Evolutionary conservation across 2,113 vertebrate species (phyloP), one percentile per base, ranked within the genome.

Genomic region (Actenoides hombroni): DNA sequence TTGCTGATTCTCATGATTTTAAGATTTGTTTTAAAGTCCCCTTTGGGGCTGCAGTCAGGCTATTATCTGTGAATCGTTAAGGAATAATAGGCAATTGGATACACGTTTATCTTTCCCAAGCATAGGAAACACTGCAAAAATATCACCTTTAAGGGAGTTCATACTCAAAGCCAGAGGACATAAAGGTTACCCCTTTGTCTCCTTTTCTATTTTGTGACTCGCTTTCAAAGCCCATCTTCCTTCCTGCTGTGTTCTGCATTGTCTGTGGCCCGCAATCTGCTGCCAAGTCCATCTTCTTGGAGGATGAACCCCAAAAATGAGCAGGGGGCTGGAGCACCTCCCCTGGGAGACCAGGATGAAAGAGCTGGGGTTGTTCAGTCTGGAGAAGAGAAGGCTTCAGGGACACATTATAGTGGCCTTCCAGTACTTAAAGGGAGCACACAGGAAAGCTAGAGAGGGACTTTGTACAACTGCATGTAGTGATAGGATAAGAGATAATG

Each of bases 1-100:
- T 94, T 94, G 56, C 84, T 86, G 92, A 93, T 71, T 88, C 63
- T 83, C 82, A 74, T 61, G 63, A 51, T 90, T 86, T 70, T 42
- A 25, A 87, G 37, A 57, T 88, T 88, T 80, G 63, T 73, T 90
- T 95, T 84, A 64, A 95, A 46, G 24, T 71, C 74, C 35, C 64
- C 33, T 84, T 83, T 89, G 67, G 49, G 91, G 49, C 35, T 93
- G 65, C 29, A 95, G 69, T 56, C 56, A 87, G 64, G 74, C 65
- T 77, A 24, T 92, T 88, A 76, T 71, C 83, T 75, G 67, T 76
- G 70, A 90, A 76, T 71, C 16, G 6, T 74, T 68, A 73, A 74
- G 63, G 49, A 80, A 61, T 29, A 77, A 53, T 25, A 69, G 46
- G 54, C 75, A 80, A 20, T 28, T 60, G 67, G 39, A 86, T 63